Percentiles rank a stretch among this genome's conserved stretches.
Conservation (phyloP, 2,797 vertebrate species). For the Leontopithecus rosalia region DNA sequence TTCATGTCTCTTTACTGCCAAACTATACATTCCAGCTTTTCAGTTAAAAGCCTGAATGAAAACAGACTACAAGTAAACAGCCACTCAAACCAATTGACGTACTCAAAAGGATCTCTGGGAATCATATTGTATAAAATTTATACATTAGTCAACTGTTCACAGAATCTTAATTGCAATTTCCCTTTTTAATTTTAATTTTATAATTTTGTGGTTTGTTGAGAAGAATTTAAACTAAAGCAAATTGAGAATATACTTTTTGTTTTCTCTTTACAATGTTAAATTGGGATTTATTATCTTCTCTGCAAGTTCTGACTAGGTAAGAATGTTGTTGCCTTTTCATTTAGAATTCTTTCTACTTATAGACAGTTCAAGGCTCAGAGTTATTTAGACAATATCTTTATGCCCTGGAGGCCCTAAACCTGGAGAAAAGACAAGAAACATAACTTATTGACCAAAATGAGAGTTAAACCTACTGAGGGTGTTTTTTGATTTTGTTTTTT, state of each 20-base stretch:
- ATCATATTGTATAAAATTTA: slow-evolving; percentile 42
- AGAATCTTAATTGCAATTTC: slow-evolving; percentile 51
- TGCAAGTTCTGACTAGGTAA: neutral
- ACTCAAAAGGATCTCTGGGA: neutral
- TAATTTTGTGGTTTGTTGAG: neutral
- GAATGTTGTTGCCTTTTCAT: neutral
- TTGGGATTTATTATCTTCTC: neutral
- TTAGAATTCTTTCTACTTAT: neutral
- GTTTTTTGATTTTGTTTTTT: neutral
- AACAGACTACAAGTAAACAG: slow-evolving; percentile 29
- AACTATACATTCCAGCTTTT: neutral
- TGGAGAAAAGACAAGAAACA: neutral
- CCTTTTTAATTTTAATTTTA: slow-evolving; percentile 47
- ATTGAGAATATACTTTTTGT: neutral
- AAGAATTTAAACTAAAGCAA: neutral
- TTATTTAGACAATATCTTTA: neutral
- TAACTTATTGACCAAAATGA: neutral
- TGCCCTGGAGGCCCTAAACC: neutral
- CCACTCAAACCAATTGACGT: neutral
- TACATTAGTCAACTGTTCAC: slow-evolving; percentile 63
- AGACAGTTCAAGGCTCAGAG: neutral
- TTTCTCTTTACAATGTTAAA: neutral
- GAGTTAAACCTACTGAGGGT: neutral
- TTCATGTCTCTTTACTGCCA: neutral
- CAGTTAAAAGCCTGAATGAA: neutral